Conservation (phyloP, 2,888 invertebrate species). For the Chrysomela aeneicollis region DNA sequence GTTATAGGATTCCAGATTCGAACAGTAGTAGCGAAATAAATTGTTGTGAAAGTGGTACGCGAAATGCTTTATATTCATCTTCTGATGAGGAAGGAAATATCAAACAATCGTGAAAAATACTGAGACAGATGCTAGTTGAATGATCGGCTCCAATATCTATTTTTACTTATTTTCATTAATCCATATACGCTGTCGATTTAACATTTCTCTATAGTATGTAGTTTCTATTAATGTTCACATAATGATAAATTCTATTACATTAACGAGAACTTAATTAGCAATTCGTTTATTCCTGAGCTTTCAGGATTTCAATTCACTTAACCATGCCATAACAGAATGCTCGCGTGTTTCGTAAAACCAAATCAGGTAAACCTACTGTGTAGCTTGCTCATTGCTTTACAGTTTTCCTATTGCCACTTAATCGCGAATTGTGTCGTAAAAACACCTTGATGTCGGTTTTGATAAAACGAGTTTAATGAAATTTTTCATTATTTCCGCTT, state of each 20-base stretch:
- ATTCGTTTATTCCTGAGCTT: background rate
- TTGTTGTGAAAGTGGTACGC: too few relatives aligned
- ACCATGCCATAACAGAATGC: background rate
- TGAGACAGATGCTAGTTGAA: too few relatives aligned
- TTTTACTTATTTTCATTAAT: too few relatives aligned
- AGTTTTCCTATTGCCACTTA: constrained; percentile 39
- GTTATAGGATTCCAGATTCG: background rate
- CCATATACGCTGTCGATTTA: too few relatives aligned
- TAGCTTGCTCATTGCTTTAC: constrained; percentile 17
- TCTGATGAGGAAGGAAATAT: background rate
- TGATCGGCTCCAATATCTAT: too few relatives aligned
- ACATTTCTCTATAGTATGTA: too few relatives aligned
- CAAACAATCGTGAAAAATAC: too few relatives aligned
- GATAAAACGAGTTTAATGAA: background rate
- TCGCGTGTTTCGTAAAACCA: background rate
- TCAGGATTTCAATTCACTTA: background rate
- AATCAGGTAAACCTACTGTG: background rate
- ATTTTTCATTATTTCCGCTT: constrained; percentile 6
- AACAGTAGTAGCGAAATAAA: background rate
- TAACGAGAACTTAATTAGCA: background rate
- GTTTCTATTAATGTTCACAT: too few relatives aligned
- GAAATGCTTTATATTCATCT: background rate
- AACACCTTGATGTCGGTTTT: constrained; percentile 10
- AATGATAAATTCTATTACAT: too few relatives aligned
- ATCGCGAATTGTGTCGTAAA: constrained; percentile 44